phyloP scores from a whole-genome alignment of 2,888 invertebrate genomes.

The Caenorhabditis imperialis region DNA sequence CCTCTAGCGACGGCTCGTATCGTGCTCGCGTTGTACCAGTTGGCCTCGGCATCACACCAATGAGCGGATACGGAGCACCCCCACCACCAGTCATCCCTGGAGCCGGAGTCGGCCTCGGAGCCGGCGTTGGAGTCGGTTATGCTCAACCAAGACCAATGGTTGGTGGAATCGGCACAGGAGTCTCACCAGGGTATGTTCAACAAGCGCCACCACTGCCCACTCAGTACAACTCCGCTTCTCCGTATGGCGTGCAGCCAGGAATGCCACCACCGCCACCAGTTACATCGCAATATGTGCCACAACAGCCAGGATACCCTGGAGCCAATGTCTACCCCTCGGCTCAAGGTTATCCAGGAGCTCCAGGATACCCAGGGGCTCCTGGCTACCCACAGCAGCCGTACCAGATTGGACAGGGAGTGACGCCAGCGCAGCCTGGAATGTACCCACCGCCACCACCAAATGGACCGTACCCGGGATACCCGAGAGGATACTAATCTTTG shows the following conservation, averaged over 20 bases:
- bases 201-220: slow-evolving; percentile 42
- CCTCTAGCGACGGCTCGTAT: slow-evolving; percentile 40
- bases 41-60: slow-evolving; percentile 14
- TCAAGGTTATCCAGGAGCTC: slow-evolving; percentile 6
- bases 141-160: slow-evolving; percentile 33
- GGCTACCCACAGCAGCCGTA: slow-evolving; percentile 23
- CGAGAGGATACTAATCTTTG: slow-evolving; percentile 31
- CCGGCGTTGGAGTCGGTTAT: slow-evolving; percentile 17
- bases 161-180: slow-evolving; percentile 33
- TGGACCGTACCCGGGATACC: slow-evolving; percentile 33
- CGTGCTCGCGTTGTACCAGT: slow-evolving; percentile 22
- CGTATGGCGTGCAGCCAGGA: slow-evolving; percentile 22
- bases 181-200: slow-evolving; percentile 28
- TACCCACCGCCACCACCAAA: slow-evolving; percentile 36
- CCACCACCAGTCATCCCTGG: slow-evolving; percentile 18
- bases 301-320: slow-evolving; percentile 14
- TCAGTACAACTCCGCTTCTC: slow-evolving; percentile 20
- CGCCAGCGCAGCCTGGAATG: slow-evolving; percentile 13
- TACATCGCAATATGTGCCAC: too few species aligned
- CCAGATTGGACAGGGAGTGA: slow-evolving; percentile 30
- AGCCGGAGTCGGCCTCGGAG: slow-evolving; percentile 20
- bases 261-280: slow-evolving; percentile 18
- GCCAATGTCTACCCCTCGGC: slow-evolving; percentile 9
- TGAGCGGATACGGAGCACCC: slow-evolving; percentile 15
- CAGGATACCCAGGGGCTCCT: slow-evolving; percentile 23